Conservation (phyloP, 2,888 invertebrate genomes). For the Cryptosula pallasiana region DNA sequence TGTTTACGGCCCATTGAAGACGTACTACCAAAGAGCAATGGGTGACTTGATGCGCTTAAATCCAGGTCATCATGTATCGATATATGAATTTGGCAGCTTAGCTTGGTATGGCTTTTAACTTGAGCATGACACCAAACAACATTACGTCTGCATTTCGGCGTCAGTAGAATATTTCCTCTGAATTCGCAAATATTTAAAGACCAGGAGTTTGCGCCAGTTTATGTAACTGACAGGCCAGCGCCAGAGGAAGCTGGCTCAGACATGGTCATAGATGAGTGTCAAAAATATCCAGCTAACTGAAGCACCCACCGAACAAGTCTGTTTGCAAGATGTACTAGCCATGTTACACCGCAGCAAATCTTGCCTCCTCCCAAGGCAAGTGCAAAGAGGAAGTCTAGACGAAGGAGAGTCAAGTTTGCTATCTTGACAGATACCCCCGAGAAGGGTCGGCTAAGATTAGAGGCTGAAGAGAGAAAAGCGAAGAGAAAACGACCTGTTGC, state of each 20-base stretch:
- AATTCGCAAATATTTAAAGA: background rate
- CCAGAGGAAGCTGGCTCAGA: background rate
- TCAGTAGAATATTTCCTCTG: background rate
- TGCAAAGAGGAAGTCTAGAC: too few relatives aligned
- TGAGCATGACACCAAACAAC: background rate
- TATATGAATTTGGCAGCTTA: background rate
- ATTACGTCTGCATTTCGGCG: background rate
- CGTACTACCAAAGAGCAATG: slow-evolving; percentile 20
- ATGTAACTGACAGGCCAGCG: background rate
- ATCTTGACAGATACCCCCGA: too few relatives aligned
- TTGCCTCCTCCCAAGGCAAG: too few relatives aligned
- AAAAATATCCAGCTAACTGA: too few relatives aligned
- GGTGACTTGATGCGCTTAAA: slow-evolving; percentile 22
- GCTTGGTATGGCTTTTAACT: background rate
- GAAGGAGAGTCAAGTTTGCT: too few relatives aligned
- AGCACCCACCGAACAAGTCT: too few relatives aligned
- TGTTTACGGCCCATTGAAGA: slow-evolving; percentile 26
- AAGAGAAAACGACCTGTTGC: too few relatives aligned
- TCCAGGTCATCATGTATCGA: slow-evolving; percentile 3
- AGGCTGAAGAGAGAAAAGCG: too few relatives aligned
- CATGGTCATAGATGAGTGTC: too few relatives aligned
- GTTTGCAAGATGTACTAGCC: too few relatives aligned
- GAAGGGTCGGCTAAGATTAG: too few relatives aligned
- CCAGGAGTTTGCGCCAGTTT: background rate
- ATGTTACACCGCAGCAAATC: too few relatives aligned